Conservation (phyloP, 2,797 vertebrate species). For the Pangasius larnaudii region DNA sequence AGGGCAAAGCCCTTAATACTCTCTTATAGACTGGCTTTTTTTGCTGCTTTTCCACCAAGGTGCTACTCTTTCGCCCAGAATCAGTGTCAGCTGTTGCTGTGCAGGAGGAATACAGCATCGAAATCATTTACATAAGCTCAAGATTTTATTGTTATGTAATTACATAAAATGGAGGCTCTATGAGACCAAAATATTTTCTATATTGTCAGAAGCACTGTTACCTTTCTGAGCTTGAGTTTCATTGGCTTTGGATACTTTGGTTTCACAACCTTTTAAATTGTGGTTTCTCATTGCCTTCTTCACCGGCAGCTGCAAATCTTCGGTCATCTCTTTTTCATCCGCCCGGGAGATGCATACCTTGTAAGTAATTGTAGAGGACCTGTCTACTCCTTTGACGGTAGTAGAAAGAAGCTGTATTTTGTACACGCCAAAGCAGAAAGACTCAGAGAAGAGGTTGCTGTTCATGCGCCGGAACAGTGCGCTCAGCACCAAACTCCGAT, state of each 20-base stretch:
- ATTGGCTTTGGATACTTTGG: neutral
- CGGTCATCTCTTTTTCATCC: constrained; percentile 14
- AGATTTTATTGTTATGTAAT: neutral
- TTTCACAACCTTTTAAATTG: neutral
- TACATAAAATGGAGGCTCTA: neutral
- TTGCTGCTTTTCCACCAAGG: neutral
- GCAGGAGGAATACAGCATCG: neutral
- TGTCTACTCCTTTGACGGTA: constrained; percentile 73
- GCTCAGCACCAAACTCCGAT: constrained; percentile 82
- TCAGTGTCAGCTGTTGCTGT: neutral
- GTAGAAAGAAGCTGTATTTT: constrained; percentile 80
- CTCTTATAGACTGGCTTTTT: neutral
- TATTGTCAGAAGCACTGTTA: neutral
- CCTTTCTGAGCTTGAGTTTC: constrained; percentile 17
- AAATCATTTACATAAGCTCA: neutral
- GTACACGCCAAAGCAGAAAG: constrained; percentile 83
- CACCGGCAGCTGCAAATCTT: neutral
- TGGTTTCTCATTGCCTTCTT: neutral
- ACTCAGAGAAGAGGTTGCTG: constrained; percentile 69
- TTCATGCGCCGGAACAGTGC: constrained; percentile 80
- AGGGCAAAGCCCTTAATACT: constrained; percentile 63
- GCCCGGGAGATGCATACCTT: constrained; percentile 80
- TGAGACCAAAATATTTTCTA: neutral
- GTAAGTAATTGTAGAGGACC: constrained; percentile 77
- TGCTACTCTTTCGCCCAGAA: neutral